phyloP scores from a whole-genome alignment of 2,888 invertebrate genomes.

The Rhogogaster chlorosoma region DNA sequence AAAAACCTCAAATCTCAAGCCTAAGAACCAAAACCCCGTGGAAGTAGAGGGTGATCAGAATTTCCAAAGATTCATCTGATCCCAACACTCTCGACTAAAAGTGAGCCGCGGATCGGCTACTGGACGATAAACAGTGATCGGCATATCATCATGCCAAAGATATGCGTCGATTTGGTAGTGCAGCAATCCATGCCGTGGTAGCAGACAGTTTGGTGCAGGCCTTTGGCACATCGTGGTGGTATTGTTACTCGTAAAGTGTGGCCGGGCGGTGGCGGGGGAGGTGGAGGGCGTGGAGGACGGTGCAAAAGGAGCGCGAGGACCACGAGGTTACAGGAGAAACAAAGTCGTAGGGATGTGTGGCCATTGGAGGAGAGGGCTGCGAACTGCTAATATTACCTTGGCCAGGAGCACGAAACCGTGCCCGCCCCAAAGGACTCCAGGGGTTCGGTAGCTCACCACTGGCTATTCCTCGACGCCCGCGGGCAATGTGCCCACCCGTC shows the following conservation, averaged over 20 bases:
- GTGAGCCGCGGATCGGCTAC: not conserved
- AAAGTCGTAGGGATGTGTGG: constrained; percentile 69
- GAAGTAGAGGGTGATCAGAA: not conserved
- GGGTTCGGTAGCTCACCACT: constrained; percentile 76
- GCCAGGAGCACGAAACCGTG: constrained; percentile 61
- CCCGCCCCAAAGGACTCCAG: constrained; percentile 66
- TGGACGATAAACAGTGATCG: constrained; percentile 41
- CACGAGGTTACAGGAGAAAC: constrained; percentile 52
- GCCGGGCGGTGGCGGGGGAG: constrained; percentile 50
- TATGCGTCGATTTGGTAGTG: constrained; percentile 32
- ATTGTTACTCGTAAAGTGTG: constrained; percentile 34
- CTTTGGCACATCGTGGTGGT: constrained; percentile 40
- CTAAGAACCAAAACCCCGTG: not conserved
- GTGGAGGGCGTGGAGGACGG: constrained; percentile 64
- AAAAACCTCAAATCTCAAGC: not conserved
- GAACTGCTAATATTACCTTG: constrained; percentile 49
- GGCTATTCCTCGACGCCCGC: constrained; percentile 75
- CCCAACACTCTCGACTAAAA: not conserved
- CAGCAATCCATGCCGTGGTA: constrained; percentile 37
- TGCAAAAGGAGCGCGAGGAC: constrained; percentile 59
- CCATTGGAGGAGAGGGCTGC: constrained; percentile 59
- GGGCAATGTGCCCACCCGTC: constrained; percentile 78
- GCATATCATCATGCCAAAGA: constrained; percentile 22
- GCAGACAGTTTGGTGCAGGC: constrained; percentile 41
- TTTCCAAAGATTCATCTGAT: not conserved